phyloP scores from a whole-genome alignment of 2,797 vertebrate species.

The Odontamblyopus rebecca region DNA sequence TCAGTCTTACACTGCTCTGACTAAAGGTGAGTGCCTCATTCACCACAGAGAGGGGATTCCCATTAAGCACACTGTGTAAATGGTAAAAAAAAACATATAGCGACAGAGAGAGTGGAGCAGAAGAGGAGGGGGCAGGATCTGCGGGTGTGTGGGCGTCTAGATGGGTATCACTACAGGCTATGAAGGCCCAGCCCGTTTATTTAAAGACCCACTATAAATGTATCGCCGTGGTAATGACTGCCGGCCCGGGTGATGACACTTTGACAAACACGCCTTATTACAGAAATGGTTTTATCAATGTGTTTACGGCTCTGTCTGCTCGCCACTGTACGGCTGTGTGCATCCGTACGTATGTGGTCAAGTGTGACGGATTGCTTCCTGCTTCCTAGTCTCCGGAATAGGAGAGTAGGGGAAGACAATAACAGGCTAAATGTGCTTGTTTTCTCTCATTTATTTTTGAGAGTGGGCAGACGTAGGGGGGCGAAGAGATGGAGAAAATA shows the following conservation, averaged over 20 bases:
- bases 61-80: conserved; percentile 24
- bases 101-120: conserved; percentile 1
- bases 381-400: conserved; percentile 31
- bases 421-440: conserved; percentile 59
- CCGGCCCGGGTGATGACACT: conserved; percentile 70
- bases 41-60: conserved; percentile 26
- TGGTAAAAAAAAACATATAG: conserved; percentile 12
- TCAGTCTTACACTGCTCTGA: background rate
- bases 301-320: conserved; percentile 64
- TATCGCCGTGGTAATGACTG: conserved; percentile 73
- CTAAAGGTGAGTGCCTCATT: conserved; percentile 6
- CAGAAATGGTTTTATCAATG: conserved; percentile 79
- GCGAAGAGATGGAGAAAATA: conserved; percentile 52
- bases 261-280: conserved; percentile 80
- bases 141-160: conserved; percentile 28
- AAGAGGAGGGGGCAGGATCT: conserved; percentile 11
- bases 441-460: conserved; percentile 63
- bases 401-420: conserved; percentile 55
- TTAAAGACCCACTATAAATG: conserved; percentile 77
- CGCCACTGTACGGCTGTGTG: conserved; percentile 33
- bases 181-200: conserved; percentile 66
- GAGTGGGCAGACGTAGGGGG: conserved; percentile 52
- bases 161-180: conserved; percentile 59
- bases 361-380: conserved; percentile 43
- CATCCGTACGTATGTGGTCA: conserved; percentile 43